Evolutionary conservation across 2,888 invertebrate genomes (phyloP), one percentile per base, ranked within the genome.

Genomic region (Brenthis ino): DNA sequence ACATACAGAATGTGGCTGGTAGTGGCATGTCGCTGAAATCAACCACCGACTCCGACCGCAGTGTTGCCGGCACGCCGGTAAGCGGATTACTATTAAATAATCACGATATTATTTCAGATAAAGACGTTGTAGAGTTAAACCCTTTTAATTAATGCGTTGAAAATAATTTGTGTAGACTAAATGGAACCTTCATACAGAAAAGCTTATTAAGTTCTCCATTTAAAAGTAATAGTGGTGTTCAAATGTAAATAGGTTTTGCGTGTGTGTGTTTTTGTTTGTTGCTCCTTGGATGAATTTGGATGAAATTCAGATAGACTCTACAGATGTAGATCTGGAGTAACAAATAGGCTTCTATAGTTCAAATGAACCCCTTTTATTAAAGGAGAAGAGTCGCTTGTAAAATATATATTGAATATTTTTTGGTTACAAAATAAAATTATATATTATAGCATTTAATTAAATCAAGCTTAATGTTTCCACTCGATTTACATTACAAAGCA

Each of bases 41-140:
- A 69, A 75, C 75, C 72, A 70, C 72, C 57, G 64, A 71, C 74
- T 68, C 69, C 57, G 64, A 71, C 74, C 75, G 69, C 73, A 70
- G 20, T 71, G 72, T 69, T 70, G 68, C 66, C 64, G 72, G 68
- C 67, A 64, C 50, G 64, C 61, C 50, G 57, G 57, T 69, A 66
- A 66, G 53, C 64, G 64, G 61, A 68, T 64, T 53, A 63, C 53
- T 63, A 53, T 53, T 63, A 63, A 53, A 63, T 63, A 63, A 63
- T 63, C 60, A 50, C 50, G 48, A 60, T 60, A 60, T 60, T 60
- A 60, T 60, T 50, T 50, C 60, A 50, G 28, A 60, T 60, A 60
- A 60, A 60, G 60, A 60, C 60, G 60, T 33, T 33, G 28, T 60
- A 28, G 28, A 60, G 33, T 60, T 50, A 28, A 60, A 48, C 50